Evolutionary conservation across 1,140 invertebrate species (phyloP).

Genomic region (Danaus plexippus): DNA sequence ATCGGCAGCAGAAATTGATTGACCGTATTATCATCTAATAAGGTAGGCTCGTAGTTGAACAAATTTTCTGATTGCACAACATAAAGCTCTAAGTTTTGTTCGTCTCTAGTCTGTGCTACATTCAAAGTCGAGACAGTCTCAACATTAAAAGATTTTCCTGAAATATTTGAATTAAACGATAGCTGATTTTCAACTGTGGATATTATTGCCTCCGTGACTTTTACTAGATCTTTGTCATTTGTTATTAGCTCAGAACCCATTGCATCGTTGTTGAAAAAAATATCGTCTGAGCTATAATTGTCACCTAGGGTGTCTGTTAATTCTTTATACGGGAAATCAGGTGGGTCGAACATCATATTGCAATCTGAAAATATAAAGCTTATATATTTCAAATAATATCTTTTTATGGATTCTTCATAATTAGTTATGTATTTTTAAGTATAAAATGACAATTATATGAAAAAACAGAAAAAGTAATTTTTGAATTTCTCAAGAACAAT

Average conservation of each 20-base stretch:
- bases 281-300: slow-evolving; percentile 40
- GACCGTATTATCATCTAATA: slow-evolving; percentile 56
- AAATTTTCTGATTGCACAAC: slow-evolving; percentile 41
- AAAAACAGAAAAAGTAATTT: not conserved
- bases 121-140: slow-evolving; percentile 29
- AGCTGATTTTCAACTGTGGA: slow-evolving; percentile 41
- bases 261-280: slow-evolving; percentile 33
- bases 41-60: slow-evolving; percentile 46
- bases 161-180: slow-evolving; percentile 40
- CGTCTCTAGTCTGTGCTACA: slow-evolving; percentile 14
- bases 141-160: slow-evolving; percentile 39
- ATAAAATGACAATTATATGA: not conserved
- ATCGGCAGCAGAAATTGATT: slow-evolving; percentile 57
- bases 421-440: too few relatives aligned
- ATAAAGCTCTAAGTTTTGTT: slow-evolving; percentile 32
- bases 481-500: not conserved
- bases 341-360: slow-evolving; percentile 60
- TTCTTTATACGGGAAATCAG: slow-evolving; percentile 56
- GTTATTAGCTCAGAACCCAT: slow-evolving; percentile 13
- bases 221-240: slow-evolving; percentile 34
- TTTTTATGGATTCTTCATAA: too few relatives aligned
- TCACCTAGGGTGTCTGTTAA: slow-evolving; percentile 42
- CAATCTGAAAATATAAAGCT: slow-evolving; percentile 29
- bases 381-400: not conserved
- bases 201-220: slow-evolving; percentile 31